Evolutionary conservation across 2,113 vertebrate species (phyloP), one percentile per base, ranked within the genome.

Genomic region (Heptranchias perlo): DNA sequence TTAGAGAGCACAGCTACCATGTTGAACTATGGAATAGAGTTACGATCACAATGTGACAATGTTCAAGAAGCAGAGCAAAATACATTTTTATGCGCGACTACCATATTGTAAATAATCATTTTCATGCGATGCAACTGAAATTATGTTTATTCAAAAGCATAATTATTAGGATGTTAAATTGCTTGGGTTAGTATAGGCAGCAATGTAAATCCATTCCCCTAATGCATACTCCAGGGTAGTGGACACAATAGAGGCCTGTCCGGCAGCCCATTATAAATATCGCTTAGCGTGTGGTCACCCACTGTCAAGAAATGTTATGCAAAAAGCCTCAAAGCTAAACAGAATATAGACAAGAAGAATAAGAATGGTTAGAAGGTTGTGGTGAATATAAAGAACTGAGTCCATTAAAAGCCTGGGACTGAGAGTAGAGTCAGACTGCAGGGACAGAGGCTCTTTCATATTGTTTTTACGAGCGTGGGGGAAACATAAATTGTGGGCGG

Each of bases 271-370:
- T 93, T 39, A 10, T 44, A 93, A 62, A 64, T 21, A 93, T 93
- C 35, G 16, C 89, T 11, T 21, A 39, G 58, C 58, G 39, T 44
- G 35, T 93, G 35, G 35, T 93, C 89, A 93, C 58, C 16, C 89
- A 62, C 89, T 62, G 58, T 93, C 58, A 93, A 93, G 35, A 93
- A 62, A 62, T 62, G 35, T 93, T 39, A 93, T 93, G 58, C 58
- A 62, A 61, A 62, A 61, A 93, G 35, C 58, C 89, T 39, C 58
- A 62, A 93, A 93, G n/a, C 54, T 93, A 10, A 93, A 62, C 18
- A 64, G 89, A 93, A 62, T 58, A n/a, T 16, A 23, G n/a, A 44
- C 39, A 21, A 92, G 35, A 93, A 93, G 58, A 93, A 62, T 93
- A n/a, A n/a, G 61, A 64, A 93, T 93, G n/a, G 89, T 93, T 62